Percentiles rank a stretch among this genome's conserved stretches.
Conservation (phyloP, 2,113 vertebrate species). For the Phycodurus eques region DNA sequence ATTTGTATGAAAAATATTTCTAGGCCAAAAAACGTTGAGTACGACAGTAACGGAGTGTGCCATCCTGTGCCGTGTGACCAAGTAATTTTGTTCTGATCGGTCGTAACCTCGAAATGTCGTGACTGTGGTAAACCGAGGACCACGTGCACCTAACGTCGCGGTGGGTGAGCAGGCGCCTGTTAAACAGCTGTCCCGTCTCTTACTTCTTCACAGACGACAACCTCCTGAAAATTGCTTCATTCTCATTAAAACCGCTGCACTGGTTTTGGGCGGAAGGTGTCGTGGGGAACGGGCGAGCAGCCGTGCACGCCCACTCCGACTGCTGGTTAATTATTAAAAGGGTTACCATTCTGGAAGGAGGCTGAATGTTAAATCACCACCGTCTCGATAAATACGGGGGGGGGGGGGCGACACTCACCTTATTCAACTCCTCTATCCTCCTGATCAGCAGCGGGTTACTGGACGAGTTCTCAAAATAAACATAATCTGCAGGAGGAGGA, state of each 20-base stretch:
- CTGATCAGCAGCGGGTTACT: slow-evolving; percentile 83
- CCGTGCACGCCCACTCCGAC: background rate
- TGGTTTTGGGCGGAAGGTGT: background rate
- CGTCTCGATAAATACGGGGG: background rate
- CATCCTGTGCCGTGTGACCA: background rate
- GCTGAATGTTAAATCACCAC: background rate
- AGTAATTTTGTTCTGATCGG: background rate
- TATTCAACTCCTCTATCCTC: slow-evolving; percentile 83
- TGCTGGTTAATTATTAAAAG: slow-evolving; percentile 4
- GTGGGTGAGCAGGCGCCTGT: background rate
- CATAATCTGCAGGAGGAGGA: slow-evolving; percentile 72
- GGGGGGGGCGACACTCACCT: slow-evolving; percentile 63
- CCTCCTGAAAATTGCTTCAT: background rate
- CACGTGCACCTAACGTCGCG: background rate
- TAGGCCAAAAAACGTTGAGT: too few species aligned
- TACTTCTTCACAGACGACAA: background rate
- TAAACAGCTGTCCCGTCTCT: background rate
- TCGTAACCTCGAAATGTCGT: background rate
- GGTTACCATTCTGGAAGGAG: background rate
- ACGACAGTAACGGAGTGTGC: background rate
- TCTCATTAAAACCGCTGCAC: background rate
- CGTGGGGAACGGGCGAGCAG: background rate
- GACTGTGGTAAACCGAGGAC: background rate
- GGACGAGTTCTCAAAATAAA: slow-evolving; percentile 84
- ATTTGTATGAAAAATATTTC: too few species aligned